phyloP scores from a whole-genome alignment of 2,113 vertebrate species.

The Rhynchomys soricoides region DNA sequence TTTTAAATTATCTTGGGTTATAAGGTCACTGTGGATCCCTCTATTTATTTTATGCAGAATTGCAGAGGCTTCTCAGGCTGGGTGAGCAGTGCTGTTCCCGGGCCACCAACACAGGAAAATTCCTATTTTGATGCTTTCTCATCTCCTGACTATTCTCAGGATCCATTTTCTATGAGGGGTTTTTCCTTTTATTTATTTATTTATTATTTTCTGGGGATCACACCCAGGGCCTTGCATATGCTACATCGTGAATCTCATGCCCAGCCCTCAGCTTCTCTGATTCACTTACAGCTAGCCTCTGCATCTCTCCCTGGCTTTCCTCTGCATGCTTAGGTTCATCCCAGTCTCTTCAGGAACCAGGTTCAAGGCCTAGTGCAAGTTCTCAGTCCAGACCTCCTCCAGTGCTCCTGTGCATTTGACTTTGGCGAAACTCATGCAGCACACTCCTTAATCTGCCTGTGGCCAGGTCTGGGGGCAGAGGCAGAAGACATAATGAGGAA shows the following conservation, averaged over 20 bases:
- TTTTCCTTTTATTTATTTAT: too few species aligned
- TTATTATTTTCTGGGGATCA: neutral
- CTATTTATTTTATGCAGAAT: neutral
- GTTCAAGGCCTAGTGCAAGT: neutral
- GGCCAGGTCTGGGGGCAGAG: slow-evolving; percentile 1
- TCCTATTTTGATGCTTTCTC: neutral
- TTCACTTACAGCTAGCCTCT: neutral
- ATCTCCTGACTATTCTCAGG: neutral
- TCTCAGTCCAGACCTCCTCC: neutral
- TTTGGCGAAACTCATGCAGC: neutral
- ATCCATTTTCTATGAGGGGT: neutral
- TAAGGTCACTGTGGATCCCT: neutral
- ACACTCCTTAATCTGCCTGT: neutral
- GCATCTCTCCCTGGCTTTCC: neutral
- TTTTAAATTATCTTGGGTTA: neutral
- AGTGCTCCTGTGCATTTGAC: neutral
- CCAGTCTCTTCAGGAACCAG: neutral
- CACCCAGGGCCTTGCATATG: neutral
- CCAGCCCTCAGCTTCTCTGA: neutral
- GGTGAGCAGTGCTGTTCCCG: neutral
- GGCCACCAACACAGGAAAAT: neutral
- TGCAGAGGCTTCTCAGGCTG: neutral
- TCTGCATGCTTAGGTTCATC: neutral
- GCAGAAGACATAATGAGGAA: slow-evolving; percentile 36
- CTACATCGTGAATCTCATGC: neutral